phyloP scores from a whole-genome alignment of 2,797 vertebrate genomes.

The Cuniculus paca region DNA sequence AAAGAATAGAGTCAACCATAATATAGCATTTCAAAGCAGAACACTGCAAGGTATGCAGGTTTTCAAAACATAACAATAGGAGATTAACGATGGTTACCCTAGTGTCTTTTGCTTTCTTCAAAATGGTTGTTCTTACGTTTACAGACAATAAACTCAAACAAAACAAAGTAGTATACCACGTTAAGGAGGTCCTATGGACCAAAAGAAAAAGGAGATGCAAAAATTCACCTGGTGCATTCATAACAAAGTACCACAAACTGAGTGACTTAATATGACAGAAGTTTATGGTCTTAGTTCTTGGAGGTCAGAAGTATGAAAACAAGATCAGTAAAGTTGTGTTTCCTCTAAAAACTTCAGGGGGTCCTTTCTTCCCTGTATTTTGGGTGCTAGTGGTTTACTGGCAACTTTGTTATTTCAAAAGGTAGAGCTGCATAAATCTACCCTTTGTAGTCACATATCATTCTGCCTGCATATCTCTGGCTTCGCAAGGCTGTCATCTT shows the following conservation, averaged over 20 bases:
- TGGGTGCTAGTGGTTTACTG: not conserved
- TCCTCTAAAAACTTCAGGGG: not conserved
- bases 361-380: not conserved
- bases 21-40: no score
- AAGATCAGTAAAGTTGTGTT: not conserved
- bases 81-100: no score
- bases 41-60: no score
- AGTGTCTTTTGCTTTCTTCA: no score
- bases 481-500: not conserved
- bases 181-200: not conserved
- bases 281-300: not conserved
- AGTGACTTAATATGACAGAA: not conserved
- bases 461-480: not conserved
- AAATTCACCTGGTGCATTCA: not conserved
- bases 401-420: not conserved
- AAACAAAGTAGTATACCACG: no score
- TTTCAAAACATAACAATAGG: no score
- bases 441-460: not conserved
- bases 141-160: no score
- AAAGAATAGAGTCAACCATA: no score
- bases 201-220: not conserved
- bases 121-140: no score
- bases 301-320: not conserved
- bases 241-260: not conserved
- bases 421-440: not conserved